Evolutionary conservation across 2,797 vertebrate species (phyloP).

Genomic region (Philypnodon macrostomus): DNA sequence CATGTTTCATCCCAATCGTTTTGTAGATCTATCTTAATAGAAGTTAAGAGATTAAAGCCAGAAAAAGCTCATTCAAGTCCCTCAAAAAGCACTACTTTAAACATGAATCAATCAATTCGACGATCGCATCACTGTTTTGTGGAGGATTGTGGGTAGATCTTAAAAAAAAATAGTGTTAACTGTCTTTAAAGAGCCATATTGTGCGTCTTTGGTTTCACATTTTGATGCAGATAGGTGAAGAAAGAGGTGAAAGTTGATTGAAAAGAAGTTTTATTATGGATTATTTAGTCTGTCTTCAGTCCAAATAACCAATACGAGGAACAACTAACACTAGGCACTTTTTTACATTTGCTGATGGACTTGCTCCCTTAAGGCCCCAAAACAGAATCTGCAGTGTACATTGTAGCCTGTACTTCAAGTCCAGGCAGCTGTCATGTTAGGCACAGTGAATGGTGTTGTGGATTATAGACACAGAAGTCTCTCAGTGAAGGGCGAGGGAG

Average conservation of each 20-base stretch:
- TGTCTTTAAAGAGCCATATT: too few relatives aligned
- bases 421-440: conserved; percentile 37
- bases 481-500: conserved; percentile 11
- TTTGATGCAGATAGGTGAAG: too few relatives aligned
- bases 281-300: too few relatives aligned
- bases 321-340: not conserved
- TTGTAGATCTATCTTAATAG: conserved; percentile 39
- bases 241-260: too few relatives aligned
- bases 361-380: conserved; percentile 8
- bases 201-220: too few relatives aligned
- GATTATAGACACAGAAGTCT: conserved; percentile 51
- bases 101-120: conserved; percentile 49
- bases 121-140: conserved; percentile 26
- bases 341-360: conserved; percentile 26
- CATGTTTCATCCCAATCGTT: conserved; percentile 40
- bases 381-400: conserved; percentile 23
- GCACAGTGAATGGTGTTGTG: conserved; percentile 26
- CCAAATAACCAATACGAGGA: conserved; percentile 15
- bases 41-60: conserved; percentile 43
- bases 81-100: conserved; percentile 50
- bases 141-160: conserved; percentile 33
- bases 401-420: conserved; percentile 63
- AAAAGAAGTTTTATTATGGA: too few relatives aligned
- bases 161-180: conserved; percentile 43
- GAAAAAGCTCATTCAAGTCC: conserved; percentile 37